phyloP scores from a whole-genome alignment of 2,113 vertebrate genomes.

The Conger conger region DNA sequence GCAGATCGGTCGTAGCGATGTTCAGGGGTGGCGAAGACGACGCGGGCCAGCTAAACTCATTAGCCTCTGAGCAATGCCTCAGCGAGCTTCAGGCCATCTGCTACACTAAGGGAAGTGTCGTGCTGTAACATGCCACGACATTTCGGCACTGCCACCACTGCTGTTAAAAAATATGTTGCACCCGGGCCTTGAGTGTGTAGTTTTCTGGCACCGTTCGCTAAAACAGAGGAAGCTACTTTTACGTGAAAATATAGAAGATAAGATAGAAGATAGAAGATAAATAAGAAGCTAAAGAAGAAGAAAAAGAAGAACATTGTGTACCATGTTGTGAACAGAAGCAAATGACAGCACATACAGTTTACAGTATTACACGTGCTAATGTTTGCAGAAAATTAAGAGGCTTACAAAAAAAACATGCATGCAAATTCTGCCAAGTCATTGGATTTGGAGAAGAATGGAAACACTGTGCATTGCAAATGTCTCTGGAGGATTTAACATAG shows the following conservation, averaged over 20 bases:
- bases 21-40: not conserved
- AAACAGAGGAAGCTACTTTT: too few relatives aligned
- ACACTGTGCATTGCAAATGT: not conserved
- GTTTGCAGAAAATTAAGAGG: not conserved
- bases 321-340: constrained; percentile 24
- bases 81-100: not conserved
- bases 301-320: constrained; percentile 21
- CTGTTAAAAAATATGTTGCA: constrained; percentile 23
- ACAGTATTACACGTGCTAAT: not conserved
- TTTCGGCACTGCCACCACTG: constrained; percentile 21
- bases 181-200: constrained; percentile 30
- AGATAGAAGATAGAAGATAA: too few relatives aligned
- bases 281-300: too few relatives aligned
- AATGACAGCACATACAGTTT: not conserved
- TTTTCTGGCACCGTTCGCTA: too few relatives aligned
- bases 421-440: not conserved
- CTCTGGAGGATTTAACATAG: not conserved
- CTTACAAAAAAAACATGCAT: not conserved
- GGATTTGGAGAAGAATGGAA: too few relatives aligned
- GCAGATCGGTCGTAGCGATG: not conserved
- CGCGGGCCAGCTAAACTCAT: not conserved
- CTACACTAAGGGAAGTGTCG: not conserved
- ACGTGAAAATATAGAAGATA: too few relatives aligned
- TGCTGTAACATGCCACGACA: constrained; percentile 24
- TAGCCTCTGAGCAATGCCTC: not conserved